Evolutionary conservation across 2,888 invertebrate species (phyloP), one percentile per base, ranked within the genome.

Genomic region (Blera fallax): DNA sequence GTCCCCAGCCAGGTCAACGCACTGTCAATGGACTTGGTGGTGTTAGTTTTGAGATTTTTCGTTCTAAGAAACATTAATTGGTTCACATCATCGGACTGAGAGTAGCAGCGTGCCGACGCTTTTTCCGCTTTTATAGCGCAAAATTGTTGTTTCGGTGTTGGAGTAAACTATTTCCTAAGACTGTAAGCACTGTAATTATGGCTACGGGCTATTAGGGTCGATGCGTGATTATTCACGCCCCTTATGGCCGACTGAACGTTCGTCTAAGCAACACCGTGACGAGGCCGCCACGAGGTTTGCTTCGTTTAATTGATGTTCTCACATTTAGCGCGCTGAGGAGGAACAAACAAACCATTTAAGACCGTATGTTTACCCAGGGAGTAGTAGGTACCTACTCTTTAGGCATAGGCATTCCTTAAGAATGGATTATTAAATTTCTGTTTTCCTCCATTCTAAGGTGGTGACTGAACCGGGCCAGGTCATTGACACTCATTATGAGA

Each of bases 241-340:
- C 65, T 69, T 27, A 34, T 37, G 76, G 37, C 52, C 58, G 16
- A 24, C 14, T 14, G 14, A 52, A 40, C 40, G 37, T 43, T 77
- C 21, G 7, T 27, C 52, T 5, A 50, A 50, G 7, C 18, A 45
- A 16, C 29, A 62, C 48, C 62, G 18, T 81, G 76, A 81, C 76
- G 52, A 8, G 1, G 29, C 43, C 56, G 24, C 65, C 48, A 76
- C 43, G 56, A 58, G 64, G 32, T 48, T 29, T 65, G 65, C 74
- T 74, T 74, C 45, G 62, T 77, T 58, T 82, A 77, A 82, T 82
- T 82, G 77, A 70, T 82, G 77, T 82, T 77, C 70, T 65, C 70
- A 65, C 82, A 70, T 69, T 62, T 37, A 62, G 32, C n/a, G 54
- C 27, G 48, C 18, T 14, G 52, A 70, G 11, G 40, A 81, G 76